Conservation (phyloP, 2,113 vertebrate genomes). For the Fulica atra region DNA sequence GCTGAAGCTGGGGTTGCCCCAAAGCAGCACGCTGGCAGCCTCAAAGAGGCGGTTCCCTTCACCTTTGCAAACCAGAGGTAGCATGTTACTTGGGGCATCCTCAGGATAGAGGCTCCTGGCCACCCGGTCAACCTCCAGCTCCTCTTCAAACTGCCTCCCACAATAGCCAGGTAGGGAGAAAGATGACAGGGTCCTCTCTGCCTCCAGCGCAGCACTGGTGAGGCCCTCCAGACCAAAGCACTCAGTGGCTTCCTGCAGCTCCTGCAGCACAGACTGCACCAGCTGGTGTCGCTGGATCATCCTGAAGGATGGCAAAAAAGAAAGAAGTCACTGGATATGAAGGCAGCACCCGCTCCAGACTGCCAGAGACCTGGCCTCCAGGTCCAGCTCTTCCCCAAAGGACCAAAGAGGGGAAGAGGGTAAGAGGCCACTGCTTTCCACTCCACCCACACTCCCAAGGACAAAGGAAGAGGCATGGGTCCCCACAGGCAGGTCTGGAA, state of each 20-base stretch:
- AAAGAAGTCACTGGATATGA: background rate
- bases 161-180: slow-evolving; percentile 78
- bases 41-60: slow-evolving; percentile 92
- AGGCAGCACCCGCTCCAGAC: background rate
- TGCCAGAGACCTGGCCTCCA: background rate
- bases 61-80: slow-evolving; percentile 88
- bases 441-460: background rate
- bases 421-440: background rate
- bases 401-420: background rate
- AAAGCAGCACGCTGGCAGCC: slow-evolving; percentile 86
- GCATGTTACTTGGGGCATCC: slow-evolving; percentile 86
- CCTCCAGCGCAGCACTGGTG: slow-evolving; percentile 79
- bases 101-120: slow-evolving; percentile 88
- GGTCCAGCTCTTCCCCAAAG: background rate
- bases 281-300: slow-evolving; percentile 90
- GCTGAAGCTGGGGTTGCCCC: slow-evolving; percentile 86
- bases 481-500: background rate
- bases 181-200: slow-evolving; percentile 80
- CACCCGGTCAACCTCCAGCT: slow-evolving; percentile 83
- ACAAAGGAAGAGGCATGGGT: background rate
- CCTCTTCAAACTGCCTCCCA: slow-evolving; percentile 79
- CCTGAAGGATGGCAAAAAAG: slow-evolving; percentile 54
- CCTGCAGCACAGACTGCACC: slow-evolving; percentile 86
- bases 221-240: slow-evolving; percentile 84
- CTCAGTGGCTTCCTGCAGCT: slow-evolving; percentile 93